Percentiles rank a stretch among this genome's conserved stretches.
Conservation (phyloP, 92 coral and sea anemone species). For the Diadumene lineata region DNA sequence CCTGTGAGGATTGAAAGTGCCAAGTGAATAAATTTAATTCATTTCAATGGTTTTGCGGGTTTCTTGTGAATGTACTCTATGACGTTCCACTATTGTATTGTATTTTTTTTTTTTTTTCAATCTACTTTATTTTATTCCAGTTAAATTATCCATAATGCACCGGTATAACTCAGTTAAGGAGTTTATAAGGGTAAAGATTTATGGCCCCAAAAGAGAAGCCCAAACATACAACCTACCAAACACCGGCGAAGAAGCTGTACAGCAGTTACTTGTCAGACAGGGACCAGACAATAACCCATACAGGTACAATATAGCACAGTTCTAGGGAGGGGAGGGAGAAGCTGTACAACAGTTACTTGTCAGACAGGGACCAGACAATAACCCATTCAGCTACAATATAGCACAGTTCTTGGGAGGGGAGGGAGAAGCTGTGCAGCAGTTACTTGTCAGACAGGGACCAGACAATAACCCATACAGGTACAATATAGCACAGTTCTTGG, state of each 20-base stretch:
- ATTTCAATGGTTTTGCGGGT: no score
- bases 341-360: not conserved
- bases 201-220: conserved; percentile 24
- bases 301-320: conserved; percentile 55
- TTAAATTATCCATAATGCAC: not conserved
- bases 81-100: not conserved
- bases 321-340: not conserved
- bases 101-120: not conserved
- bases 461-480: conserved; percentile 71
- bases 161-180: conserved; percentile 17
- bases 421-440: conserved; percentile 62
- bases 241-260: conserved; percentile 67
- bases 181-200: not conserved
- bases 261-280: conserved; percentile 53
- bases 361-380: not conserved
- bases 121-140: no score
- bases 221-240: conserved; percentile 57
- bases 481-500: no score
- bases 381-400: not conserved
- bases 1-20: no score
- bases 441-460: conserved; percentile 49
- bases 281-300: conserved; percentile 56
- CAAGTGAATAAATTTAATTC: no score
- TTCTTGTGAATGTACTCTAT: no score
- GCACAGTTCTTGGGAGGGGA: conserved; percentile 20